Evolutionary conservation across 2,888 invertebrate genomes (phyloP), one percentile per base, ranked within the genome.

Genomic region (Megalurothrips usitatus): DNA sequence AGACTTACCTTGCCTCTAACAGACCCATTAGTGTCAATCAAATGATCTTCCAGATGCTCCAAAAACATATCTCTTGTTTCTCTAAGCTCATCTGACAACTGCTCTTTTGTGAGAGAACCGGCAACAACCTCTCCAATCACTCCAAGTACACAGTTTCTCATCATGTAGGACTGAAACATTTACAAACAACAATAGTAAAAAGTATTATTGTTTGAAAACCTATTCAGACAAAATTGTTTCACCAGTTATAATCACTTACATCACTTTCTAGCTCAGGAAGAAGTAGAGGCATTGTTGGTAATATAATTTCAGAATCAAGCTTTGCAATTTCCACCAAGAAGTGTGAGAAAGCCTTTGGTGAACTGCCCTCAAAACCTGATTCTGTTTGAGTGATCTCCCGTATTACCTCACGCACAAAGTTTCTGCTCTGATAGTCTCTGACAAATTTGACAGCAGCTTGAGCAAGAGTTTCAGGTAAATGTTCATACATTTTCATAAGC

Each of bases 11-110:
- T 96, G 43, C 94, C 92, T 43, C 98, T 89, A 0, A 97, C 97
- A 86, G 94, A 94, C 0, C 96, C 95, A 79, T 96, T 93, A 4
- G 90, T 87, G 86, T 99, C 98, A 83, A 93, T 91, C 81, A 97
- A 90, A 86, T 98, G 97, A 75, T 94, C 94, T 85, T 93, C 90
- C 23, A 98, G 87, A 85, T 92, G 91, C 81, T 94, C 92, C 6
- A 98, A 89, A 85, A 96, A 93, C 84, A 94, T 92, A 86, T 97
- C 94, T 2, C 96, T 90, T 79, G 91, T 90, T 79, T 90, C 88
- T 83, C 92, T 92, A 84, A 92, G 89, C 82, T 92, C 92, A 52
- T 92, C 91, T 28, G 91, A 88, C 48, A 96, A 88, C 1, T 92
- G 91, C 84, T 95, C 94, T 34, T 80, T 79, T 12, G 92, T 92